Evolutionary conservation across 2,888 invertebrate genomes (phyloP).

Genomic region (Eupithecia inturbata): DNA sequence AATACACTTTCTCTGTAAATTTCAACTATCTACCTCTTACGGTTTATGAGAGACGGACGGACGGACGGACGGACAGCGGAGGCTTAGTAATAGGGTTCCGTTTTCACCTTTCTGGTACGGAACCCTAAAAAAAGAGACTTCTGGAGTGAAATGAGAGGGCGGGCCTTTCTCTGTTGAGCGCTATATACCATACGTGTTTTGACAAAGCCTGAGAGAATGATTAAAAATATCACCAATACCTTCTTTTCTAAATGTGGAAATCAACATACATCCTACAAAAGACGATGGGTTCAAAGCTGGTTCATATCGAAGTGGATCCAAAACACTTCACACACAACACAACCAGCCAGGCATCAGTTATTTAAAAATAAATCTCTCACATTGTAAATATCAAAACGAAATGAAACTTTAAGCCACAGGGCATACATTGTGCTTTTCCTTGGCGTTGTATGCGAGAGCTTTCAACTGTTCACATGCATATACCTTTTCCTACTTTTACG

Average conservation of each 20-base stretch:
- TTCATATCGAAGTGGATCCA: neutral
- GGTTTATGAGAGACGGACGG: too few species aligned
- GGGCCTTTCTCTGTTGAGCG: too few species aligned
- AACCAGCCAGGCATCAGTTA: neutral
- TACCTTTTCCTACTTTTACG: neutral
- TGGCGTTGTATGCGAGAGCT: neutral
- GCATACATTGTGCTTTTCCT: neutral
- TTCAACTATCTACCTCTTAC: too few species aligned
- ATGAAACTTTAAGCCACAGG: slow-evolving; percentile 23
- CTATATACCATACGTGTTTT: too few species aligned
- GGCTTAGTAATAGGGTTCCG: too few species aligned
- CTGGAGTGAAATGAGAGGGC: too few species aligned
- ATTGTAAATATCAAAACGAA: slow-evolving; percentile 14
- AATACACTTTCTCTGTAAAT: too few species aligned
- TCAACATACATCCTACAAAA: neutral
- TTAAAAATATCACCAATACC: neutral
- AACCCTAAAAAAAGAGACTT: too few species aligned
- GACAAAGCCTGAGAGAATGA: neutral
- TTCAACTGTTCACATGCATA: neutral
- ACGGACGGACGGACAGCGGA: too few species aligned
- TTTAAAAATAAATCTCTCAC: neutral
- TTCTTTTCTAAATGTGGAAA: neutral
- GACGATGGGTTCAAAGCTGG: neutral
- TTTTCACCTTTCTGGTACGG: too few species aligned
- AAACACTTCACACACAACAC: slow-evolving; percentile 1